Evolutionary conservation across 1,140 invertebrate genomes (phyloP).

Genomic region (Cardiocondyla obscurior): DNA sequence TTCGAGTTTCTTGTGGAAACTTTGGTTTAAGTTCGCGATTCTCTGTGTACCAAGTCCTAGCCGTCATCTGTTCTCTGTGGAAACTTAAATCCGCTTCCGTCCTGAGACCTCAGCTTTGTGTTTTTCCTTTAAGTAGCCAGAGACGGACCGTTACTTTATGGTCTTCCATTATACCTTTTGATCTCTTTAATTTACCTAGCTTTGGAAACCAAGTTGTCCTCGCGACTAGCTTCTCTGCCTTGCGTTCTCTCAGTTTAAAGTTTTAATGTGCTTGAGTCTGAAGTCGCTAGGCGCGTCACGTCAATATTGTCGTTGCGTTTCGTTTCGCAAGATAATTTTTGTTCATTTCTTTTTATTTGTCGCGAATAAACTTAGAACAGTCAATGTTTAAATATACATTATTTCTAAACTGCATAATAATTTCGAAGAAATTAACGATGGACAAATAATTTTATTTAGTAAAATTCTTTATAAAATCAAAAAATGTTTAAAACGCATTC

Average conservation of each 20-base stretch:
- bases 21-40: constrained; percentile 14
- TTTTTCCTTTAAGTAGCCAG: neutral
- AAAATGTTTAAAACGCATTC: neutral
- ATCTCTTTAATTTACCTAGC: constrained; percentile 12
- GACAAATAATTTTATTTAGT: neutral
- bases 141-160: neutral
- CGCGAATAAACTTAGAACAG: neutral
- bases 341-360: neutral
- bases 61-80: neutral
- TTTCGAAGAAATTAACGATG: neutral
- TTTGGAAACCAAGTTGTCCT: neutral
- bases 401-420: neutral
- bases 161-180: neutral
- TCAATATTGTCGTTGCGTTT: neutral
- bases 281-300: neutral
- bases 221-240: neutral
- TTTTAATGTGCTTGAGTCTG: neutral
- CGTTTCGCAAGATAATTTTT: neutral
- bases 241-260: neutral
- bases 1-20: neutral
- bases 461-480: neutral
- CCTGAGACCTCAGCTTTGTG: neutral
- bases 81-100: constrained; percentile 33
- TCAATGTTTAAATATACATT: neutral
- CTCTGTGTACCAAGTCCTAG: neutral